Base-by-base conservation (phyloP, 2,113 vertebrate genomes). In the Onychostoma macrolepis region DNA sequence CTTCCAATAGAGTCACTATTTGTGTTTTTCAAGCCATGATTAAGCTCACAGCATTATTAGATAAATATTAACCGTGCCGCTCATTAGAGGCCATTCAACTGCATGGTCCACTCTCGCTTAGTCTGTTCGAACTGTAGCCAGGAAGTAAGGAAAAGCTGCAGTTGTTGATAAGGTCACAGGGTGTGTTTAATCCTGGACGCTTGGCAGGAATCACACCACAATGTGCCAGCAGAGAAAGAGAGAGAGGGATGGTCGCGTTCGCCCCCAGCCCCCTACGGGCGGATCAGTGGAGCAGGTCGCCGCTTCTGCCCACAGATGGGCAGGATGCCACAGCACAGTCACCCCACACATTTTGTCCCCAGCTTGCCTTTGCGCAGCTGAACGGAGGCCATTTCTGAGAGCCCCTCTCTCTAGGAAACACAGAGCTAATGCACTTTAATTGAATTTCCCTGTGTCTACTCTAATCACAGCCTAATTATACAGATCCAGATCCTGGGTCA, bases 81-180 rank as follows among this genome's bases (percentile, higher is more conserved):
- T 86, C 80, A 82, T 86, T 89, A 85, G 43, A 15, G 72, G 53
- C 45, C 13, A 36, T 63, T 45, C 50, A 76, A 53, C 45, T 69
- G 63, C 41, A 38, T 38, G 65, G 45, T 81, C 36, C 38, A 53
- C 61, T 80, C 30, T 53, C 12, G 13, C 41, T 41, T 36, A 78
- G 63, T 33, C 58, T 63, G 61, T 56, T 74, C 7, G 43, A 63
- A 26, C 5, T 10, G 69, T 38, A 33, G 75, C 65, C n/a, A 74
- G 45, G 43, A 67, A 48, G 63, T 13, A 28, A 77, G 56, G 61
- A 43, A 78, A 72, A 58, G 76, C 83, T 75, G 87, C 50, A 50
- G 21, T 67, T 75, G 65, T 72, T 81, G 77, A 88, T 88, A 88
- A 88, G 83, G 83, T 80, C 83, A 63, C 21, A 65, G 81, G 77